Conservation (phyloP, 2,113 vertebrate species). For the Solea senegalensis region DNA sequence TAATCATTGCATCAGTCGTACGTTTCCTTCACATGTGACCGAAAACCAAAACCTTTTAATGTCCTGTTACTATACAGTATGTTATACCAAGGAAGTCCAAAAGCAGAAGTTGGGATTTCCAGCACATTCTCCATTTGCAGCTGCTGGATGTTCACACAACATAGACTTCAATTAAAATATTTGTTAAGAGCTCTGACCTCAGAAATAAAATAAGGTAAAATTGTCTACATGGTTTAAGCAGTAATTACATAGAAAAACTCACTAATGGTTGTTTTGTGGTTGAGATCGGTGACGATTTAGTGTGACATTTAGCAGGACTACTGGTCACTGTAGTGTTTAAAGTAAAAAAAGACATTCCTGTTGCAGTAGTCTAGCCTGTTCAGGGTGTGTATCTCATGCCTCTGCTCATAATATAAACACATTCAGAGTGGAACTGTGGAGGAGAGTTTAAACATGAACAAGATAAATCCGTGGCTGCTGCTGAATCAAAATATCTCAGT, state of each 20-base stretch:
- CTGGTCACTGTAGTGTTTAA: background rate
- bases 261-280: background rate
- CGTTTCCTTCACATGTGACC: constrained; percentile 63
- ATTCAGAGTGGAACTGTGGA: background rate
- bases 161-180: background rate
- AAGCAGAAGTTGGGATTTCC: constrained; percentile 64
- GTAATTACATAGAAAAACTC: background rate
- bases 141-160: background rate
- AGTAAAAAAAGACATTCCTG: too few relatives aligned
- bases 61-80: constrained; percentile 12
- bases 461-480: constrained; percentile 1
- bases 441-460: constrained; percentile 8
- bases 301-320: background rate
- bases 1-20: constrained; percentile 45
- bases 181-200: background rate
- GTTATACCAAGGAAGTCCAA: constrained; percentile 32
- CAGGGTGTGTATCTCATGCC: background rate
- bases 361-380: background rate
- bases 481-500: constrained; percentile 6
- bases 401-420: background rate
- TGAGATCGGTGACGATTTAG: too few relatives aligned
- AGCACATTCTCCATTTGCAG: constrained; percentile 12
- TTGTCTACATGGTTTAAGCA: background rate
- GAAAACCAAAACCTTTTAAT: constrained; percentile 12
- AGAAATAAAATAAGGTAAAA: background rate